Evolutionary conservation across 1,140 invertebrate genomes (phyloP).

Genomic region (Brachionus koreanus): DNA sequence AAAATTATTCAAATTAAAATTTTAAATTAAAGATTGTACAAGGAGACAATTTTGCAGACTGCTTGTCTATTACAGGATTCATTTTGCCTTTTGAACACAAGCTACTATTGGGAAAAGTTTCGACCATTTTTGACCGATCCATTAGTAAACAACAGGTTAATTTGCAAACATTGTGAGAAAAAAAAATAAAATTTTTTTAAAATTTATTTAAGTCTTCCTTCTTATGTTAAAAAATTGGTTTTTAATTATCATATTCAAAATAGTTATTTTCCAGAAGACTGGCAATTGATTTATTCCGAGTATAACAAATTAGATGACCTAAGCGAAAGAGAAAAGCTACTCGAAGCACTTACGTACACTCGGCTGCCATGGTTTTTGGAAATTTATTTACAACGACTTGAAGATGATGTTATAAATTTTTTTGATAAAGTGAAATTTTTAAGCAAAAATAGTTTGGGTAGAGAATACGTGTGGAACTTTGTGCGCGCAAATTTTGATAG

Average conservation of each 20-base stretch:
- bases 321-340: not conserved
- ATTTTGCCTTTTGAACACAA: not conserved
- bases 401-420: constrained; percentile 35
- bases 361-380: constrained; percentile 34
- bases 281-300: not conserved
- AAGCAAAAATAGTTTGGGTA: not conserved
- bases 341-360: not conserved
- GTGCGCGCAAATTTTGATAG: not conserved
- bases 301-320: not conserved
- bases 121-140: not conserved
- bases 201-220: not conserved
- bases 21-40: not conserved
- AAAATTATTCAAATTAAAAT: not conserved
- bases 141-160: not conserved
- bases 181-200: not conserved
- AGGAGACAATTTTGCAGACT: not conserved
- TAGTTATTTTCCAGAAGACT: constrained; percentile 18
- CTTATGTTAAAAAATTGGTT: not conserved
- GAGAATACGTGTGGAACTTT: constrained; percentile 26
- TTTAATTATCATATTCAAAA: constrained; percentile 32
- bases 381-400: constrained; percentile 13
- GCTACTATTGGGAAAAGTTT: not conserved
- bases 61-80: constrained; percentile 35
- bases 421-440: constrained; percentile 34
- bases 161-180: not conserved